Base-by-base conservation (phyloP, 2,888 invertebrate genomes). In the Ectemnius continuus region DNA sequence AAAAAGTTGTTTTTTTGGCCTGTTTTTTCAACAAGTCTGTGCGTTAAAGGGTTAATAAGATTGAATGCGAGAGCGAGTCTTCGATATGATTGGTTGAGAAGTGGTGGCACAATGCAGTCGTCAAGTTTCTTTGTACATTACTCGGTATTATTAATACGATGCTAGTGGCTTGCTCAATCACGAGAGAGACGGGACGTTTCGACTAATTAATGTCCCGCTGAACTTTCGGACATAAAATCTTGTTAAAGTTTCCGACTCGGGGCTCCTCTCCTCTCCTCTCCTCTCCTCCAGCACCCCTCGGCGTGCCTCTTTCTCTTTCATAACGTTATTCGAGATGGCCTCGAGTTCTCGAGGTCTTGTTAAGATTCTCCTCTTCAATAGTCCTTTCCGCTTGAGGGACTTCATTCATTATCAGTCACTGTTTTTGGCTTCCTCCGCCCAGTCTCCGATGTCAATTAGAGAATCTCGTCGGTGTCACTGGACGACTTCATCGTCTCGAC, bases 201-300 rank as follows among this genome's bases (percentile, higher is more conserved):
- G 52, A 52, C 52, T 52, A 52, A 52, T 52, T 52, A 52, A 52
- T 4, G 52, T 52, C 52, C 52, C n/a, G 52, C 16, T 52, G 16
- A 52, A 52, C n/a, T 52, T 52, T 52, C 52, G 52, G 52, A 14
- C 52, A 16, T 52, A 16, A 16, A 52, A 52, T 52, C 52, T 52
- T 52, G 52, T 52, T 52, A 52, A 16, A 52, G 52, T 52, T 52
- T 16, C 5, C 16, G 52, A 52, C 5, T 52, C 8, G 5, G 5
- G 5, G 36, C 36, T 28, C 8, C 36, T 11, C 36, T n/a, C n/a
- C n/a, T n/a, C 28, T 5, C 28, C 28, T 5, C 28, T 5, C 28
- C 28, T 5, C 28, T 5, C 28, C 28, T 5, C 28, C 28, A 2
- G 3, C 28, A 2, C 5, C 36, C 36, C 36, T 48, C 20, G 6